phyloP scores from a whole-genome alignment of 2,113 vertebrate genomes.

The Tragelaphus scriptus region DNA sequence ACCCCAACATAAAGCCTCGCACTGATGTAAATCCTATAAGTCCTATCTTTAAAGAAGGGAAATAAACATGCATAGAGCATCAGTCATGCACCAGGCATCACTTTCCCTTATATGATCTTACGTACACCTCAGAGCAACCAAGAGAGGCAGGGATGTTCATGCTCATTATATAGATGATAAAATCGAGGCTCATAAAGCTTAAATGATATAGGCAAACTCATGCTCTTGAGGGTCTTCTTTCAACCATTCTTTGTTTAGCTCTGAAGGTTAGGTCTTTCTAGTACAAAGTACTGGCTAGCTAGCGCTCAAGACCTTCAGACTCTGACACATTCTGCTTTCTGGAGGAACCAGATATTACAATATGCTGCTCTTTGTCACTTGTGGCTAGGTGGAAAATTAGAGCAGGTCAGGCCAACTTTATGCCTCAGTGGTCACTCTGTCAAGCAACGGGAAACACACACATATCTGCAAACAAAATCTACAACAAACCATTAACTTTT shows the following conservation, averaged over 20 bases:
- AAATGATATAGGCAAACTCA: background rate
- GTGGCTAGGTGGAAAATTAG: slow-evolving; percentile 5
- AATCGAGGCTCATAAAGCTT: background rate
- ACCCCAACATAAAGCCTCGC: background rate
- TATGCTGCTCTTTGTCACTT: background rate
- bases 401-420: background rate
- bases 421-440: background rate
- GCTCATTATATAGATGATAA: background rate
- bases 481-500: background rate
- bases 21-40: background rate
- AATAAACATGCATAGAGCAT: background rate
- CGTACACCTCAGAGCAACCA: background rate
- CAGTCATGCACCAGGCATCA: background rate
- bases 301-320: background rate
- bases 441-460: background rate
- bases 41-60: background rate
- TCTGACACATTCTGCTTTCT: background rate
- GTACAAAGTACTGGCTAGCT: background rate
- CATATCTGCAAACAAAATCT: background rate
- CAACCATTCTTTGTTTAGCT: background rate
- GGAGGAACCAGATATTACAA: background rate
- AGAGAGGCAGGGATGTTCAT: background rate
- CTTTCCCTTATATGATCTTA: background rate
- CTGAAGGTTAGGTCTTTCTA: background rate
- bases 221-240: background rate